Base-by-base conservation (phyloP, 2,797 vertebrate species). In the Gadopsis marmoratus region DNA sequence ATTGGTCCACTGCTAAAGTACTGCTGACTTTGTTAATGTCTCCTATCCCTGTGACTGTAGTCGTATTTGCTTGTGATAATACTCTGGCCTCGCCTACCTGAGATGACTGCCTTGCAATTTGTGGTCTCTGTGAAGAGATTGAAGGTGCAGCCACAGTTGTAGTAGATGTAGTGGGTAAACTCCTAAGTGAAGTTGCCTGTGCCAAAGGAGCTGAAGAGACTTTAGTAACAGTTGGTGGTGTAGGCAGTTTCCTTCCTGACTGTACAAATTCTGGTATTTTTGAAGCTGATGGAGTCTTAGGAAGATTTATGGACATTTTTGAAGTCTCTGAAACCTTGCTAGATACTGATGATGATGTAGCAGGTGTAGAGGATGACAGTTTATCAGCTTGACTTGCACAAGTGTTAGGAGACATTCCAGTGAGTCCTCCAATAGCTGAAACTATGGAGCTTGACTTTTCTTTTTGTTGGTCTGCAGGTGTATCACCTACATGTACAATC, bases 391-490 rank as follows among this genome's bases (percentile, higher is more conserved):
- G 94, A 72, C 55, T 89, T 65, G 78, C 33, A 76, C 88, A 79
- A 74, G 78, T 86, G 74, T 86, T 86, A 23, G 94, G 79, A 86
- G 92, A 75, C 73, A 92, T 96, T 76, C 78, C 91, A 86, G 94
- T 86, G 21, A 93, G 81, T 69, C 89, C 92, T 82, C 86, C 93
- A 72, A 93, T 77, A 62, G 93, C 59, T 85, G 96, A 96, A 93
- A 93, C 87, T 17, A 89, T 69, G 11, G 95, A 94, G 51, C 88
- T 90, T 33, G 95, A 87, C 73, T 94, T 97, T 76, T 93, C 95
- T 86, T 87, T 86, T 19, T 81, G 71, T 60, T 90, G 81, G 9
- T 89, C 82, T 61, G 67, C 47, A 61, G 79, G 82, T 85, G 70
- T 91, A 58, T 92, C 86, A 79, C 96, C 92, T 64, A 80, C 84